Evolutionary conservation across 1,140 invertebrate species (phyloP), one percentile per base, ranked within the genome.

Genomic region (Meloidogyne hapla): DNA sequence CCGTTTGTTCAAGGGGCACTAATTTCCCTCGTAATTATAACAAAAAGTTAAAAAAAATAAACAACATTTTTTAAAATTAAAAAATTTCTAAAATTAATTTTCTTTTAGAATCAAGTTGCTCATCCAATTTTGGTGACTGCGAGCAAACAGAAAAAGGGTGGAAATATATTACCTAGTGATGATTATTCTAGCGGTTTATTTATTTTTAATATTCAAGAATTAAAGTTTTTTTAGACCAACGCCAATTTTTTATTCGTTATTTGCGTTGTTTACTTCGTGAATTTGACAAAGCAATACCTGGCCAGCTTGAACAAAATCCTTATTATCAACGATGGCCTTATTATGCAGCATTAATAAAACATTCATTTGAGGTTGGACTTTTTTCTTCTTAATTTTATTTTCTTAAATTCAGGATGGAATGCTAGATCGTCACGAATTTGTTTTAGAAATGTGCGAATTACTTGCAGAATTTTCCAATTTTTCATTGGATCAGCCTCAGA

Each of bases 271-370:
- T 76, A 25, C 62, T 81, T 5, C 40, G 42, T 15, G 64, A 73
- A 26, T 69, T 83, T n/a, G 40, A 71, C 66, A 68, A 71, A 73
- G 71, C 71, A 28, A 73, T 73, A 38, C 33, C 38, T 28, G 56
- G 45, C 15, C 80, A 82, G 62, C 63, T 74, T 26, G 83, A 83
- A 56, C 26, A 42, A 13, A 40, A 65, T 67, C 69, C 45, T 38
- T 40, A 69, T 48, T 84, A 81, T 67, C 81, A 81, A 71, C 38
- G 79, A 42, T 83, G 82, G 82, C 79, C 82, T 26, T 83, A 83
- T 76, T 79, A 81, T 74, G 74, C 73, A 18, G 62, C 40, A 33
- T 25, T 83, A 9, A 84, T 83, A 28, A 86, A 85, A 38, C 83
- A 83, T 61, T 69, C 81, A 12, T 85, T 83, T 62, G 81, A 83